Evolutionary conservation across 1,140 invertebrate species (phyloP), one percentile per base, ranked within the genome.

Genomic region (Eriosoma lanigerum): DNA sequence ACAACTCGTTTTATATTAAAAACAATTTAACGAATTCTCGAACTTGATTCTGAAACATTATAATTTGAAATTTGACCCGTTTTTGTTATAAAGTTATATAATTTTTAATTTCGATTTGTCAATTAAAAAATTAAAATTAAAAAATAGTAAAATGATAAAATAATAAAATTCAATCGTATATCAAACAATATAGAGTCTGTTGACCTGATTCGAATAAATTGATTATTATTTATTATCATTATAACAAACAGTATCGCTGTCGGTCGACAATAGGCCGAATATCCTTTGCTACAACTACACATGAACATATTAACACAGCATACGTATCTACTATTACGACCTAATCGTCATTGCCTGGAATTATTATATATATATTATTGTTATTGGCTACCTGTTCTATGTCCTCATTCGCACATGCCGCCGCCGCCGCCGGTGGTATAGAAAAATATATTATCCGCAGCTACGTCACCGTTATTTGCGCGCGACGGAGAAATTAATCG

Each of bases 321-420:
- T 44, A 50, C 15, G 6, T 26, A 50, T 50, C 50, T 50, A 70
- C 17, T 3, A 4, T 52, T 72, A 52, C 68, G 68, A 72, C 68
- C 48, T 72, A 72, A 72, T 72, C 48, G 48, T 72, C 46, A 72
- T n/a, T 12, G 24, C 9, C 10, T 32, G 24, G 15, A n/a, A 3
- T 38, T 21, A 68, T 68, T 21, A 9, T 44, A 68, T 48, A 46
- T n/a, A 19, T 19, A 29, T 72, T 29, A 50, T 72, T 26, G 66
- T 29, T 72, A 52, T 72, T 72, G 24, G 46, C 68, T 72, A 52
- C 68, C 48, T 72, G 48, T 72, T 72, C 46, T n/a, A 4, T 72
- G 68, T 72, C 68, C 46, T 72, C 68, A 72, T 72, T 72, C 38
- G 21, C 46, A 48, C 46, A 50, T 19, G 46, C 24, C 66, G 46